Evolutionary conservation across 2,113 vertebrate species (phyloP).

Genomic region (Brienomyrus longianalis): DNA sequence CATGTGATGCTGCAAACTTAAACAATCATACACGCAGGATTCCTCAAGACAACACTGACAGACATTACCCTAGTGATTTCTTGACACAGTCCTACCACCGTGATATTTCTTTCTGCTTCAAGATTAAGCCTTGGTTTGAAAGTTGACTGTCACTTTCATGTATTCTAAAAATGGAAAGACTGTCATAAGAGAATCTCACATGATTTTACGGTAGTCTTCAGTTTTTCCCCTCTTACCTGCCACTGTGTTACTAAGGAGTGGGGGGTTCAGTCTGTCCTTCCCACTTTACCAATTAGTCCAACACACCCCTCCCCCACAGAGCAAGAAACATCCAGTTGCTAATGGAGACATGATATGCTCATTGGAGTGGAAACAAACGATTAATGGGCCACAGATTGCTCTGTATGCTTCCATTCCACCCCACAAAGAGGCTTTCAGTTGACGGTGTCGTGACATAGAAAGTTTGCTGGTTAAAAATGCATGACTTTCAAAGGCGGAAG

Average conservation of each 20-base stretch:
- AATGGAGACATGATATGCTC: constrained; percentile 72
- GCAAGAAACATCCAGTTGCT: constrained; percentile 66
- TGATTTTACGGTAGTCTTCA: background rate
- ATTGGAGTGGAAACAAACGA: constrained; percentile 67
- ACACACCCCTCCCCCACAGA: constrained; percentile 60
- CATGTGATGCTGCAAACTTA: background rate
- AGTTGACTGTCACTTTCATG: background rate
- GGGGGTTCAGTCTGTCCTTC: background rate
- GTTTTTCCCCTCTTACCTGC: constrained; percentile 16
- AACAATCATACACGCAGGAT: background rate
- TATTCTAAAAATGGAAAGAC: background rate
- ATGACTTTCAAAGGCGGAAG: background rate
- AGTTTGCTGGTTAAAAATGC: background rate
- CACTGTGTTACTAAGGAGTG: constrained; percentile 4
- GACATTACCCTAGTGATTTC: background rate
- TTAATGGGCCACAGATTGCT: constrained; percentile 60
- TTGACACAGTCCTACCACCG: background rate
- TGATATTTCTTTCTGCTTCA: background rate
- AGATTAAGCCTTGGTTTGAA: background rate
- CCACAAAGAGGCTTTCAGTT: background rate
- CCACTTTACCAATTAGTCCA: constrained; percentile 45
- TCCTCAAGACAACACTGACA: background rate
- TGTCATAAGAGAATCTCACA: background rate
- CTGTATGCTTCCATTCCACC: background rate
- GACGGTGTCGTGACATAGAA: background rate